Percentiles rank a stretch among this genome's conserved stretches.
These are phyloP conservation scores for Oconnorella tubifera DNA, from an alignment of 2,888 invertebrate genomes.

Conservation along the genomic window DNA sequence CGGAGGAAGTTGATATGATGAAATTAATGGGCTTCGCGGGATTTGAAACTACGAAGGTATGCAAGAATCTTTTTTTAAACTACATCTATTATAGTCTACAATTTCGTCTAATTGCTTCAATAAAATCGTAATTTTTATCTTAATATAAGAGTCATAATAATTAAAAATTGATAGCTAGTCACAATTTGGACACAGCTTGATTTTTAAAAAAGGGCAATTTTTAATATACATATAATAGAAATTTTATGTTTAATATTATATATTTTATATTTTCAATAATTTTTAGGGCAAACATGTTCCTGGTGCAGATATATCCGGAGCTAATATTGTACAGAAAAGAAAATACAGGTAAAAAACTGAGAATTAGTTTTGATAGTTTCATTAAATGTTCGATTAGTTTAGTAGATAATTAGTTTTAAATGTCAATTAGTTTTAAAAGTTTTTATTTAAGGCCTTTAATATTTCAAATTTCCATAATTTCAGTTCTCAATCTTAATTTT, in stretches of 20 bases:
- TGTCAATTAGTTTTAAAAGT: no score
- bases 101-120: not conserved
- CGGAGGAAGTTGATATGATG: slow-evolving; percentile 69
- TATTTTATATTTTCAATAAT: not conserved
- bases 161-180: no score
- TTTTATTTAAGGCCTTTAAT: no score
- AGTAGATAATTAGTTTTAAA: not conserved
- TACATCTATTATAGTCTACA: not conserved
- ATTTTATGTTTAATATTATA: no score
- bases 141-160: no score
- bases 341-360: slow-evolving; percentile 30
- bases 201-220: no score
- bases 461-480: no score
- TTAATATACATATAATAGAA: no score
- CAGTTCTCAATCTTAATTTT: no score
- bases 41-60: slow-evolving; percentile 84
- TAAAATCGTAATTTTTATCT: no score
- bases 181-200: no score
- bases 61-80: slow-evolving; percentile 1
- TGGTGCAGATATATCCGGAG: slow-evolving; percentile 24
- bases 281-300: slow-evolving; percentile 32
- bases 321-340: slow-evolving; percentile 31
- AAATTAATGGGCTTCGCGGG: slow-evolving; percentile 94
- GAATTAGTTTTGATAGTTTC: not conserved
- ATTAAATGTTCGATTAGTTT: not conserved